Conservation (phyloP, 2,113 vertebrate species). For the Leptodactylus fuscus region DNA sequence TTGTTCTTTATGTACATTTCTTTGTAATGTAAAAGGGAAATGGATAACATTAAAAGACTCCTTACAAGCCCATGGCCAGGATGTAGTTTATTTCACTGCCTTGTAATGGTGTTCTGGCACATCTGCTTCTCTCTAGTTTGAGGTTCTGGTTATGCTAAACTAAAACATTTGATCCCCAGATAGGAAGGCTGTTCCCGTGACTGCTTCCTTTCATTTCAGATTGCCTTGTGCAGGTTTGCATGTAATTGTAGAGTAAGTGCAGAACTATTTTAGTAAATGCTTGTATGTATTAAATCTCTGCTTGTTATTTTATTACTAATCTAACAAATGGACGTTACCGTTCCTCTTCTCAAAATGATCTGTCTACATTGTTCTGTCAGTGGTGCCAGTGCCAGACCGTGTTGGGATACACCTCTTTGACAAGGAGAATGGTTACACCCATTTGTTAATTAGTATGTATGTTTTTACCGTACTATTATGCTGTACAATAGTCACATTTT, state of each 20-base stretch:
- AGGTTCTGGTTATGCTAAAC: neutral
- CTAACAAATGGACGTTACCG: too few species aligned
- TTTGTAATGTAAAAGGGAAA: neutral
- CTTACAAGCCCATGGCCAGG: neutral
- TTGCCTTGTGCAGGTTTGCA: neutral
- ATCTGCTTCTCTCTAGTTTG: constrained; percentile 6
- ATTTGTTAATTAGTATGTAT: neutral
- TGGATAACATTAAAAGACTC: neutral
- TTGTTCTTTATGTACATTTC: neutral
- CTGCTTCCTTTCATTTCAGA: neutral
- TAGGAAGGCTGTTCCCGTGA: neutral
- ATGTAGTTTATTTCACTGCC: neutral
- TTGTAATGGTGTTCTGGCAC: neutral
- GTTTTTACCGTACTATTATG: too few species aligned
- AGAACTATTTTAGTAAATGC: too few species aligned
- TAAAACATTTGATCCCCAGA: neutral
- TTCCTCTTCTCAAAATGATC: too few species aligned
- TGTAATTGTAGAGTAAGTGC: neutral
- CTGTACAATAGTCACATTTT: too few species aligned
- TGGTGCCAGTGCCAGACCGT: too few species aligned
- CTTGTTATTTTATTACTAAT: too few species aligned
- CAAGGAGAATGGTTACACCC: too few species aligned
- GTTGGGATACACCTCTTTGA: too few species aligned
- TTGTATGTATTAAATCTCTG: too few species aligned
- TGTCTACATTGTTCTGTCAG: too few species aligned